Conservation (phyloP, 2,797 vertebrate species). For the Melanogrammus aeglefinus region DNA sequence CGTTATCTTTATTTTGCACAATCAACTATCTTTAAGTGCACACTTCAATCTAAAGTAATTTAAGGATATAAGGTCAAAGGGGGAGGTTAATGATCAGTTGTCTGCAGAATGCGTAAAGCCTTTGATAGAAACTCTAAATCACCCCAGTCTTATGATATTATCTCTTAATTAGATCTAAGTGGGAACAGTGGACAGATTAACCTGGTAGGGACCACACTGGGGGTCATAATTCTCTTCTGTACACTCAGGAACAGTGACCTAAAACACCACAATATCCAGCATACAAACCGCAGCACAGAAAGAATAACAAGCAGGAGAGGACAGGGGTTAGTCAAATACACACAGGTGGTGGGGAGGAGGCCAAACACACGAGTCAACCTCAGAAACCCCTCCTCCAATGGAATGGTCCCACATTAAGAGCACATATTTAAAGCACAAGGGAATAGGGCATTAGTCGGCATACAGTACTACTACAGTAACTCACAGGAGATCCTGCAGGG, state of each 20-base stretch:
- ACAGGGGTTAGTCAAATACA: conserved; percentile 73
- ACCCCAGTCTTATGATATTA: conserved; percentile 85
- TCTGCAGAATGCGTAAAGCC: conserved; percentile 66
- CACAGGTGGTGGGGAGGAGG: conserved; percentile 56
- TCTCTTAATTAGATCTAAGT: conserved; percentile 70
- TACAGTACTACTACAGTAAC: conserved; percentile 64
- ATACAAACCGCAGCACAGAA: conserved; percentile 79
- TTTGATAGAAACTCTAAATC: conserved; percentile 72
- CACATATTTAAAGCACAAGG: conserved; percentile 83
- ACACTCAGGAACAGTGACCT: conserved; percentile 83
- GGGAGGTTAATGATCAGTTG: conserved; percentile 64
- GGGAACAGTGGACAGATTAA: conserved; percentile 60
- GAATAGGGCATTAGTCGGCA: conserved; percentile 64
- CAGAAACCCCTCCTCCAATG: conserved; percentile 76
- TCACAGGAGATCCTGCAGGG: conserved; percentile 83
- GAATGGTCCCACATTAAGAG: conserved; percentile 81
- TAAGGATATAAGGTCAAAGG: conserved; percentile 68
- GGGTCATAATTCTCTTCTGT: conserved; percentile 80
- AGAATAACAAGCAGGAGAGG: conserved; percentile 45
- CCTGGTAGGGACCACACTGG: conserved; percentile 77
- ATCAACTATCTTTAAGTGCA: conserved; percentile 71
- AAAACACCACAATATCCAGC: conserved; percentile 88
- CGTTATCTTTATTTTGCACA: conserved; percentile 72
- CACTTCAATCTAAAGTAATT: conserved; percentile 71
- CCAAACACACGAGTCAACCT: conserved; percentile 32